Conservation (phyloP, 2,113 vertebrate genomes). For the Speoplatyrhinus poulsoni region DNA sequence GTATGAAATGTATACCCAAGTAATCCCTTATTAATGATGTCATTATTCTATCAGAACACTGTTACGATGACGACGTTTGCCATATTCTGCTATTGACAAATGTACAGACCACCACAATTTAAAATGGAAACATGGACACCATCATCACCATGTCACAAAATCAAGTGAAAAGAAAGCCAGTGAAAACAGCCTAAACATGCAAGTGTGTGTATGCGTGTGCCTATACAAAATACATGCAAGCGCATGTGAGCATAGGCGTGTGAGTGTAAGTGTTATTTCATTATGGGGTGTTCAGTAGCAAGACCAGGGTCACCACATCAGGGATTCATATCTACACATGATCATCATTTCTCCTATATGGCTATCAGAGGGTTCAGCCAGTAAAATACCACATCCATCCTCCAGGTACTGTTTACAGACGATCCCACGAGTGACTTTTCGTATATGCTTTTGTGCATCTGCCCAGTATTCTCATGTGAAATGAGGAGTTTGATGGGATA, state of each 20-base stretch:
- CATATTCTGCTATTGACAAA: too few relatives aligned
- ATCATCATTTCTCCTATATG: slow-evolving; percentile 21
- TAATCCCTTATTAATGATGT: too few relatives aligned
- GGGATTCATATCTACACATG: slow-evolving; percentile 12
- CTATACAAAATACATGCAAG: slow-evolving; percentile 26
- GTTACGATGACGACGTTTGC: too few relatives aligned
- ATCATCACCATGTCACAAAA: slow-evolving; percentile 55
- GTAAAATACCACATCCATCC: slow-evolving; percentile 42
- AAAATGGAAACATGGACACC: slow-evolving; percentile 71
- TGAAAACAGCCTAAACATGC: slow-evolving; percentile 56
- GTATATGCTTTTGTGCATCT: slow-evolving; percentile 29
- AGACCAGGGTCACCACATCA: slow-evolving; percentile 38
- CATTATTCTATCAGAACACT: too few relatives aligned
- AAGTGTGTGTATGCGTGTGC: slow-evolving; percentile 21
- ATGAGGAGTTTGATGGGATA: slow-evolving; percentile 20
- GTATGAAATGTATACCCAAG: too few relatives aligned
- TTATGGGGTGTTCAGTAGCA: slow-evolving; percentile 50
- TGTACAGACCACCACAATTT: slow-evolving; percentile 63
- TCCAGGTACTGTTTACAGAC: slow-evolving; percentile 29
- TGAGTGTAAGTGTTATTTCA: slow-evolving; percentile 9
- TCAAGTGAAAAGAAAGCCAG: slow-evolving; percentile 67
- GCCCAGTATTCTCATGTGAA: slow-evolving; percentile 30
- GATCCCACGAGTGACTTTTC: slow-evolving; percentile 42
- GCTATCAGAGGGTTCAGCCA: slow-evolving; percentile 50
- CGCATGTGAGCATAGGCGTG: slow-evolving; percentile 50